Evolutionary conservation across 2,113 vertebrate species (phyloP).

Genomic region (Phrynocephalus versicolor): DNA sequence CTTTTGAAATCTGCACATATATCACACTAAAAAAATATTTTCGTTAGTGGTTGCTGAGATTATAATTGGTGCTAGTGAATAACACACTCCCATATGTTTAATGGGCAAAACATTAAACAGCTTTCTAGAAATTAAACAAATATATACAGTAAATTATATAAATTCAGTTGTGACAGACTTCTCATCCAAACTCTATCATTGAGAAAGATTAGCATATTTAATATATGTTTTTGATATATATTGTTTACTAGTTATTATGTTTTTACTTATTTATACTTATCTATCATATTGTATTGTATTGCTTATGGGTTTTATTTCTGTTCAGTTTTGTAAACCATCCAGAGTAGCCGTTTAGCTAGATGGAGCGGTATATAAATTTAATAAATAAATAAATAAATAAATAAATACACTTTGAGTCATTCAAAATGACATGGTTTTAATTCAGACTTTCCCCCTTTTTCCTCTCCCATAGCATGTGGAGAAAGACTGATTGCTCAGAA

Average conservation of each 20-base stretch:
- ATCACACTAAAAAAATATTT: not conserved
- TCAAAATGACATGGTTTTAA: not conserved
- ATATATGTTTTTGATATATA: too few species aligned
- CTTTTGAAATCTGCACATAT: not conserved
- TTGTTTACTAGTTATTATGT: too few species aligned
- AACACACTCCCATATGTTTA: not conserved
- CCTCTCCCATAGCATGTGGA: slow-evolving; percentile 82
- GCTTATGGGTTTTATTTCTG: too few species aligned
- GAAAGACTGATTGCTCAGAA: slow-evolving; percentile 39
- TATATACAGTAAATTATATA: not conserved
- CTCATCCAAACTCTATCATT: too few species aligned
- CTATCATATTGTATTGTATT: too few species aligned
- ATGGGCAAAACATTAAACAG: not conserved
- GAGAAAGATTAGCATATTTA: too few species aligned
- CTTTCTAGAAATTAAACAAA: not conserved
- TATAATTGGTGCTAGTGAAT: not conserved
- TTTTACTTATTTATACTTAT: not conserved
- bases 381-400: too few species aligned
- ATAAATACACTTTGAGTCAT: not conserved
- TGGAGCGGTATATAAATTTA: too few species aligned
- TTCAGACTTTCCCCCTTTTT: not conserved
- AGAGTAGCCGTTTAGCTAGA: too few species aligned
- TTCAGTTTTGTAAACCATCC: too few species aligned
- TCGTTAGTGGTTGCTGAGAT: not conserved
- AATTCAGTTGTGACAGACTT: not conserved